Evolutionary conservation across 2,797 vertebrate species (phyloP).

Genomic region (Nannoperca obscura): DNA sequence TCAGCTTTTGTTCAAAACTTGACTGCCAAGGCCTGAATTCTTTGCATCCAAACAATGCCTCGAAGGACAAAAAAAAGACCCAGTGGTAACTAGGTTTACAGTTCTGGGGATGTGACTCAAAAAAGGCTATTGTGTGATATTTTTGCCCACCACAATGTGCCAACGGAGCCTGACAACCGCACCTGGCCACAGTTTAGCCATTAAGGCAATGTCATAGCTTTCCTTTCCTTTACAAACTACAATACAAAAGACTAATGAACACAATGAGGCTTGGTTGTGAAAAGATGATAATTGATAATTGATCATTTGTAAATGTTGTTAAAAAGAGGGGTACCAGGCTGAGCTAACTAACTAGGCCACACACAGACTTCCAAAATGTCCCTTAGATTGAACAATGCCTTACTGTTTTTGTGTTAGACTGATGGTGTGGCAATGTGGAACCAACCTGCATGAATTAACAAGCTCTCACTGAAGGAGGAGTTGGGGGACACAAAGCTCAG

Average conservation of each 20-base stretch:
- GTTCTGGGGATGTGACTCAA: slow-evolving; percentile 74
- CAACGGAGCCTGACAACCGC: slow-evolving; percentile 59
- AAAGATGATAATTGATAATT: slow-evolving; percentile 24
- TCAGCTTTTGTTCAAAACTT: slow-evolving; percentile 63
- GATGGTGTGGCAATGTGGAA: slow-evolving; percentile 82
- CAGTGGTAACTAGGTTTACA: slow-evolving; percentile 72
- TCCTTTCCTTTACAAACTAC: slow-evolving; percentile 34
- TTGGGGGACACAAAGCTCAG: slow-evolving; percentile 52
- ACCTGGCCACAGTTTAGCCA: slow-evolving; percentile 57
- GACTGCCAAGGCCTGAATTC: slow-evolving; percentile 62
- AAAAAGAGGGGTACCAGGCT: slow-evolving; percentile 43
- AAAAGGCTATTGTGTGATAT: slow-evolving; percentile 71
- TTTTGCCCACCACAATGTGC: slow-evolving; percentile 63
- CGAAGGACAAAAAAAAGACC: slow-evolving; percentile 53
- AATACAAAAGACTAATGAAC: slow-evolving; percentile 63
- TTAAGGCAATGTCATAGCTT: slow-evolving; percentile 52
- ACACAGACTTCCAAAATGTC: slow-evolving; percentile 66
- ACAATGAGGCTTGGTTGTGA: slow-evolving; percentile 59
- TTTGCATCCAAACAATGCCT: slow-evolving; percentile 66
- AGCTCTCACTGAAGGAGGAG: slow-evolving; percentile 61
- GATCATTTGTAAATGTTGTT: slow-evolving; percentile 69
- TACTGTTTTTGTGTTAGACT: slow-evolving; percentile 72
- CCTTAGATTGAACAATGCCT: slow-evolving; percentile 62
- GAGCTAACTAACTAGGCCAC: slow-evolving; percentile 66
- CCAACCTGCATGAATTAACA: slow-evolving; percentile 76